Evolutionary conservation across 2,113 vertebrate genomes (phyloP).

Genomic region (Kobus ellipsiprymnus): DNA sequence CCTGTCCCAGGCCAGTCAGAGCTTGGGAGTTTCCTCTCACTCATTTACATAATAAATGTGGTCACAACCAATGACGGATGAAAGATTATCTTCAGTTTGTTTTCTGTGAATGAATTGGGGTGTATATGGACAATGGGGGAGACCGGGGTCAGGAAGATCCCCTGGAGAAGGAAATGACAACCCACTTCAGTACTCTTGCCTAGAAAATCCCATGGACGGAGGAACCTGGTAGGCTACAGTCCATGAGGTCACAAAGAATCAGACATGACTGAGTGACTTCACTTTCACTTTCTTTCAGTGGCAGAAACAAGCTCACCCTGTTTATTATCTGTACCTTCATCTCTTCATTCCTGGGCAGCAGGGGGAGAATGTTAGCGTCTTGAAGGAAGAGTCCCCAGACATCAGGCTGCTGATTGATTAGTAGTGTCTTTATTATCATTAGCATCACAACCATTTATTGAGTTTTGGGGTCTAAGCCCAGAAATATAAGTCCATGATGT

Average conservation of each 20-base stretch:
- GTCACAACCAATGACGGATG: background rate
- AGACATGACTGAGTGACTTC: background rate
- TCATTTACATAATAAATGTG: background rate
- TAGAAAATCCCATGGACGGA: background rate
- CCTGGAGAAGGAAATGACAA: background rate
- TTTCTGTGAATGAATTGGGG: background rate
- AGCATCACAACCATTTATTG: background rate
- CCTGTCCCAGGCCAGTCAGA: background rate
- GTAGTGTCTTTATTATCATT: background rate
- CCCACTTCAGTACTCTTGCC: background rate
- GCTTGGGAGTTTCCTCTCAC: background rate
- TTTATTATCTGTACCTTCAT: background rate
- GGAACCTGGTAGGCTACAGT: background rate
- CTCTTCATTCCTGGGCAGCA: background rate
- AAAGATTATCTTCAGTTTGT: background rate
- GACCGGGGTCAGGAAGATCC: accelerated
- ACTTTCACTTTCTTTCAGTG: background rate
- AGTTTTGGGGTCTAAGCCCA: background rate
- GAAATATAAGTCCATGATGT: background rate
- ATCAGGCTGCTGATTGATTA: background rate
- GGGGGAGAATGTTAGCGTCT: background rate
- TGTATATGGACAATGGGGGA: background rate
- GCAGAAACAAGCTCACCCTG: background rate
- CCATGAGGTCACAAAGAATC: background rate
- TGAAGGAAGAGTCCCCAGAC: background rate